Base-by-base conservation (phyloP, 1,140 invertebrate genomes). In the Drosophila repleta region DNA sequence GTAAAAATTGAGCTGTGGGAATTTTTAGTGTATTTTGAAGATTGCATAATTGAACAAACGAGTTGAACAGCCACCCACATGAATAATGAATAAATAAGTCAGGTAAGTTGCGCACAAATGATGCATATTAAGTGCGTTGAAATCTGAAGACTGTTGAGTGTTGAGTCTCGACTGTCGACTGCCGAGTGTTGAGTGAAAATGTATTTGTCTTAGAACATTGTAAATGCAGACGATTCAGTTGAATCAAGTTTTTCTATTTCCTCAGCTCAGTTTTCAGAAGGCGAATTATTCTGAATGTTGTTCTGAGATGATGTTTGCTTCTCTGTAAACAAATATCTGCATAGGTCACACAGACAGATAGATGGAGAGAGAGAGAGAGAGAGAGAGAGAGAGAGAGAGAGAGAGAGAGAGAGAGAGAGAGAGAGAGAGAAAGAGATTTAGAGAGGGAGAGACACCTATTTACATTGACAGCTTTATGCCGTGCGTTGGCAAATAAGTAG, bases 401-500 rank as follows among this genome's bases (percentile, higher is more conserved):
- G 51, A 20, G 11, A 58, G 21, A 13, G 37, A 35, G 21, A 35
- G 11, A 10, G 17, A 7, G 18, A 60, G 10, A 6, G 37, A 53
- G 20, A 39, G 7, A 13, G 7, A 37, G 7, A 37, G 35, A 8
- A n/a, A n/a, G n/a, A n/a, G n/a, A n/a, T n/a, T n/a, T n/a, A n/a
- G n/a, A n/a, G n/a, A n/a, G n/a, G 11, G 7, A 39, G 17, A 13
- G 17, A 32, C 29, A 49, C 29, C 48, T 39, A 46, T n/a, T 18
- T 17, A 46, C 43, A 55, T 46, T 41, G 58, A n/a, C 58, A 48
- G 41, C 60, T 73, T 51, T 75, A 68, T 15, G 39, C 8, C 18
- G 39, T 43, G 39, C 39, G 71, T 48, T 29, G 66, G 64, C 26
- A 76, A 82, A 73, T 88, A 74, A 82, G 72, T 82, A 76, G 76